Conservation (phyloP, 2,113 vertebrate genomes). For the Alethe castanea region DNA sequence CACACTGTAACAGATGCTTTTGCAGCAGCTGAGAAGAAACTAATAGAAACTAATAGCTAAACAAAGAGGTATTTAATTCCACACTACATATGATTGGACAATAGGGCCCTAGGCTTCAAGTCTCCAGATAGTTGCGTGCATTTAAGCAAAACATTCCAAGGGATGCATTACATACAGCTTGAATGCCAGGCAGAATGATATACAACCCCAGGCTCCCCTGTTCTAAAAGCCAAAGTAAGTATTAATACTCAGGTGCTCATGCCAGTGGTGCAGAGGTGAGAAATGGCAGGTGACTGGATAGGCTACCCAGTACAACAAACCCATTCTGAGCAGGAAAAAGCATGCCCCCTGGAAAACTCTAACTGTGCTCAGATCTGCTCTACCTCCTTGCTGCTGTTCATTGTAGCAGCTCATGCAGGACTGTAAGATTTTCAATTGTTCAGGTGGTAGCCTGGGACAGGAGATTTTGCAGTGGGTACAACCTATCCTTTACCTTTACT, state of each 20-base stretch:
- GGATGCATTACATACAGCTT: conserved; percentile 11
- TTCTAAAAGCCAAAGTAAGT: background rate
- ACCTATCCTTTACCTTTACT: background rate
- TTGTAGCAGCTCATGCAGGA: background rate
- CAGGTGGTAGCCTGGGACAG: background rate
- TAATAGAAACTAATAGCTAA: conserved; percentile 28
- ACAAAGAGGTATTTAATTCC: conserved; percentile 45
- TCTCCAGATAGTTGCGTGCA: background rate
- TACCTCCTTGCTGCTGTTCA: background rate
- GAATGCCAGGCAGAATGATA: background rate
- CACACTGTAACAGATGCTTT: conserved; percentile 29
- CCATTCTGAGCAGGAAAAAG: background rate
- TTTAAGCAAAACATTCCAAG: conserved; percentile 35
- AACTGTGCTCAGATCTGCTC: background rate
- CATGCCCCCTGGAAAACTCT: background rate
- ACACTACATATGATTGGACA: background rate
- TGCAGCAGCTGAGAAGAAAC: conserved; percentile 43
- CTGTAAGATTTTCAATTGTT: background rate
- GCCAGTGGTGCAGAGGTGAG: background rate
- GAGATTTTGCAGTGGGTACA: background rate
- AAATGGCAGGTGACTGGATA: background rate
- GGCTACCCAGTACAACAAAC: background rate
- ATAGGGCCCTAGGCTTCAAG: background rate
- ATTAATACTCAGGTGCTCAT: background rate
- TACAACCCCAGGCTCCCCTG: background rate